Conservation (phyloP, 2,797 vertebrate species). For the Sebastes cheni region DNA sequence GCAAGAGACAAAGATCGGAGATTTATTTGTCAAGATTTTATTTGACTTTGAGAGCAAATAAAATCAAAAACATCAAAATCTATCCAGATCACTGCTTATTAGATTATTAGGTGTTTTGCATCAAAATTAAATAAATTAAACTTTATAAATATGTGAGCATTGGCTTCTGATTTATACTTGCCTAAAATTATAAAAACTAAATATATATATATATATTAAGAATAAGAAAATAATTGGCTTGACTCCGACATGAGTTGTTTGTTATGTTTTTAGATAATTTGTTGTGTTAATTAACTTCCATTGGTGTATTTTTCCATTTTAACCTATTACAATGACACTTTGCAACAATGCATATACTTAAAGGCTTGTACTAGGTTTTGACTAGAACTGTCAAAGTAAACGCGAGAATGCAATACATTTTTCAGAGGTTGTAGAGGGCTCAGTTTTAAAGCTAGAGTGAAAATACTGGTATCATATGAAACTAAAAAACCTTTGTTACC, state of each 20-base stretch:
- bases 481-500: rapidly evolving
- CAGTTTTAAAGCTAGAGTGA: too few species aligned
- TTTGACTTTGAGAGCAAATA: background rate
- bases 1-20: background rate
- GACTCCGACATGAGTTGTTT: background rate
- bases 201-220: background rate
- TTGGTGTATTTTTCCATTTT: background rate
- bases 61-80: rapidly evolving
- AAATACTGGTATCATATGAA: too few species aligned
- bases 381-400: background rate
- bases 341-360: background rate
- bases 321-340: background rate
- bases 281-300: background rate
- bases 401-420: too few species aligned
- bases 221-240: background rate
- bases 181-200: background rate
- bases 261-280: background rate
- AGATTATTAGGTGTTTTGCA: background rate
- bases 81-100: background rate
- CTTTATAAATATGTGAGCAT: background rate
- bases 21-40: background rate
- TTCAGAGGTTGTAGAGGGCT: too few species aligned
- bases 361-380: background rate
- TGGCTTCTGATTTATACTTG: background rate
- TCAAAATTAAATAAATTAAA: background rate